Conservation (phyloP, 1,140 invertebrate species). For the Colletes latitarsis region DNA sequence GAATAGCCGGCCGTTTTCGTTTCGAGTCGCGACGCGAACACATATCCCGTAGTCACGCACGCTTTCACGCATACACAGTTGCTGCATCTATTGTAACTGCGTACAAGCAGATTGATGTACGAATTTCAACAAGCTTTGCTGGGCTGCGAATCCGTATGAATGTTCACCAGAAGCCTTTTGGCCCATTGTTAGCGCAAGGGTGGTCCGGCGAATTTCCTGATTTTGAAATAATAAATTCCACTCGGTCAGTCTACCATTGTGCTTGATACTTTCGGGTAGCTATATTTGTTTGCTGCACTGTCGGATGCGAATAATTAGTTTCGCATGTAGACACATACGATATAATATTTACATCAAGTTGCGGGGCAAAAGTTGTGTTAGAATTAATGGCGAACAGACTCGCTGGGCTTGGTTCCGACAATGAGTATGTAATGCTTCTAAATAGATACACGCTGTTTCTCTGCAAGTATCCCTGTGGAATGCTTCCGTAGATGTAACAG, state of each 20-base stretch:
- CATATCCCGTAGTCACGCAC: background rate
- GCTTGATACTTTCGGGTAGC: background rate
- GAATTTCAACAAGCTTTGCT: conserved; percentile 23
- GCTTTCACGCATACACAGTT: background rate
- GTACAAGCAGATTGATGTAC: conserved; percentile 10
- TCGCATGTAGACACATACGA: too few relatives aligned
- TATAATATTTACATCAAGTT: too few relatives aligned
- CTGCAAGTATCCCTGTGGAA: too few relatives aligned
- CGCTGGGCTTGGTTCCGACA: too few relatives aligned
- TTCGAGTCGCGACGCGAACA: background rate
- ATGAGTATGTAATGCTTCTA: too few relatives aligned
- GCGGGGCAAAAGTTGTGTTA: too few relatives aligned
- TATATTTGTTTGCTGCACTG: background rate
- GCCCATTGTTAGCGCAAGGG: conserved; percentile 5
- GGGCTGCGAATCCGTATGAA: conserved; percentile 23
- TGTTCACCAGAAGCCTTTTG: conserved; percentile 14
- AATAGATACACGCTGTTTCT: too few relatives aligned
- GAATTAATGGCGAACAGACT: background rate
- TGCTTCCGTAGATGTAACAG: too few relatives aligned
- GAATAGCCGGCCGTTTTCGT: conserved; percentile 11
- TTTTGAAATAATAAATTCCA: conserved; percentile 24
- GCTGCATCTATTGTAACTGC: background rate
- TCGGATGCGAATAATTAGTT: background rate
- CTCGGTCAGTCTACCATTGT: background rate
- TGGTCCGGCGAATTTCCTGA: background rate